Percentiles rank a stretch among this genome's conserved stretches.
Conservation (phyloP, 37 sponge, comb jelly and placozoan species). For the Crambe crambe region DNA sequence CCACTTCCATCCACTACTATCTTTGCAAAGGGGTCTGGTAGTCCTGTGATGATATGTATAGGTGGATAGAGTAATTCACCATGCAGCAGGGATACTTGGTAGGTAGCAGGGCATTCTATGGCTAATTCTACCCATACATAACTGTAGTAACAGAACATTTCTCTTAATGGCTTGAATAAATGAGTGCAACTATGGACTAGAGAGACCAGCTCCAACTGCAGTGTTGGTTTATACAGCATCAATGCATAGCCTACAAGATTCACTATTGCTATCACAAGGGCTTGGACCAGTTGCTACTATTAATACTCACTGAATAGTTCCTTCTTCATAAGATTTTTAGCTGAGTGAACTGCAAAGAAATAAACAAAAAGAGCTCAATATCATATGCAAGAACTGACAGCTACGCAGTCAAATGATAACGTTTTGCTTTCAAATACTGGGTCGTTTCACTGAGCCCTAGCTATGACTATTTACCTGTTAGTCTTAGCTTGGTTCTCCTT, state of each 20-base stretch:
- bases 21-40: slow-evolving; percentile 96
- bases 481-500: slow-evolving; percentile 63
- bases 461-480: slow-evolving; percentile 48
- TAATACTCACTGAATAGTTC: slow-evolving; percentile 87
- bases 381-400: neutral
- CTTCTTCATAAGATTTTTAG: slow-evolving; percentile 86
- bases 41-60: slow-evolving; percentile 53
- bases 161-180: too few relatives aligned
- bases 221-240: too few relatives aligned
- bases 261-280: neutral
- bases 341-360: slow-evolving; percentile 81
- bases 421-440: neutral
- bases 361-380: neutral
- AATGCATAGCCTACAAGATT: neutral
- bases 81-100: too few relatives aligned
- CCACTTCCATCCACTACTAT: slow-evolving; percentile 92
- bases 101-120: too few relatives aligned
- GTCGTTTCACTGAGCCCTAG: neutral
- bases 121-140: too few relatives aligned
- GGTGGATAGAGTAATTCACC: too few relatives aligned
- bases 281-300: neutral
- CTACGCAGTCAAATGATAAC: neutral
- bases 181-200: too few relatives aligned
- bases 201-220: too few relatives aligned
- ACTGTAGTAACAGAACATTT: too few relatives aligned